Evolutionary conservation across 1,140 invertebrate species (phyloP), one percentile per base, ranked within the genome.

Genomic region (Drosophila mauritiana): DNA sequence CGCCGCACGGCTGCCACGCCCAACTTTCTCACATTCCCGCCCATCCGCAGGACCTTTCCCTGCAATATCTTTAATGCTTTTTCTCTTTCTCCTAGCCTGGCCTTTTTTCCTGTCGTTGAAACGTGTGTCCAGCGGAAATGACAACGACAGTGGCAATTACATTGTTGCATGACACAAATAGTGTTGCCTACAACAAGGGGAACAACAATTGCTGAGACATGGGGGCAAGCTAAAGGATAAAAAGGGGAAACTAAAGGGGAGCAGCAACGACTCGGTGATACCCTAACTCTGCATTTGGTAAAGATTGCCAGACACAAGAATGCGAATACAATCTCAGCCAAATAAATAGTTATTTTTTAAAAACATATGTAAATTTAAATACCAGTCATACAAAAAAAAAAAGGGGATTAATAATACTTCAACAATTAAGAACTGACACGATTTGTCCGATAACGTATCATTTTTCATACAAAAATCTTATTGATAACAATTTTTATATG

Each of bases 71-170:
- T 83, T 83, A 88, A 88, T 83, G 84, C 31, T 80, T 40, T 65
- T 58, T 37, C 42, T 39, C n/a, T 17, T 51, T 49, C 36, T 59
- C 6, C 22, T 36, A 36, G 40, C 52, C 53, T 37, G 63, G 52
- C 72, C 62, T 37, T 39, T 64, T 64, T 37, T 49, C 4, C 51
- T 49, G 58, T 67, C 64, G 59, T 42, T 42, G 61, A 52, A 61
- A 83, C 84, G 84, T 89, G 85, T 91, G 85, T 90, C 80, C 82
- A 90, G 80, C 90, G 90, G 90, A 91, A 91, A 91, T 90, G 85
- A 90, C 90, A 91, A 91, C 90, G 90, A 90, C 90, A 91, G 82
- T 91, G 90, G 90, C 90, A 91, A 91, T 91, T 91, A 91, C 90
- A 91, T 90, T 91, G 90, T 91, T 91, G 89, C 90, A 91, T 91